Percentiles rank a stretch among this genome's conserved stretches.
phyloP scores from a whole-genome alignment of 2,113 vertebrate genomes.

The Phaethornis superciliosus region DNA sequence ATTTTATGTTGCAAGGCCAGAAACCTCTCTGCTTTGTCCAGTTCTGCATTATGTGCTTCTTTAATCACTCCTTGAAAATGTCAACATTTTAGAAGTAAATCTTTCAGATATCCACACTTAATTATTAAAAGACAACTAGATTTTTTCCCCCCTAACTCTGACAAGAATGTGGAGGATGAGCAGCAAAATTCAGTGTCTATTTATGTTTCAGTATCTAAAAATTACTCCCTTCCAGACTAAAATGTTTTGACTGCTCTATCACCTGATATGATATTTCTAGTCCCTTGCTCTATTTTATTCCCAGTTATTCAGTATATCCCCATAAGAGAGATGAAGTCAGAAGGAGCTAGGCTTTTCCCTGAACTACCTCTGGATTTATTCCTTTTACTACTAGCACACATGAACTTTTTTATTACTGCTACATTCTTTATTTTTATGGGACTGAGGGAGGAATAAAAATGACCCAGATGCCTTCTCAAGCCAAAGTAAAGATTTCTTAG shows the following conservation, averaged over 20 bases:
- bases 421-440: not conserved
- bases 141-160: not conserved
- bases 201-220: not conserved
- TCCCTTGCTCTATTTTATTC: not conserved
- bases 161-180: not conserved
- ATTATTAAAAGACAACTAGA: not conserved
- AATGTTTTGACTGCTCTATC: not conserved
- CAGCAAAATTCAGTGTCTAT: rapidly evolving
- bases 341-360: not conserved
- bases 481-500: not conserved
- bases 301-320: not conserved
- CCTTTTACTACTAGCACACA: not conserved
- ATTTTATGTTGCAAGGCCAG: not conserved
- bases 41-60: not conserved
- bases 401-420: not conserved
- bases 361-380: not conserved
- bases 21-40: not conserved
- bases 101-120: not conserved
- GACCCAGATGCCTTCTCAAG: not conserved
- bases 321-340: not conserved
- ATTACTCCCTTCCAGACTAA: not conserved
- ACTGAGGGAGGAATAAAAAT: not conserved
- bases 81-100: not conserved
- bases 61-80: not conserved
- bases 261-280: not conserved